Evolutionary conservation across 2,888 invertebrate species (phyloP), one percentile per base, ranked within the genome.

Genomic region (Gisinianus flammeolus): DNA sequence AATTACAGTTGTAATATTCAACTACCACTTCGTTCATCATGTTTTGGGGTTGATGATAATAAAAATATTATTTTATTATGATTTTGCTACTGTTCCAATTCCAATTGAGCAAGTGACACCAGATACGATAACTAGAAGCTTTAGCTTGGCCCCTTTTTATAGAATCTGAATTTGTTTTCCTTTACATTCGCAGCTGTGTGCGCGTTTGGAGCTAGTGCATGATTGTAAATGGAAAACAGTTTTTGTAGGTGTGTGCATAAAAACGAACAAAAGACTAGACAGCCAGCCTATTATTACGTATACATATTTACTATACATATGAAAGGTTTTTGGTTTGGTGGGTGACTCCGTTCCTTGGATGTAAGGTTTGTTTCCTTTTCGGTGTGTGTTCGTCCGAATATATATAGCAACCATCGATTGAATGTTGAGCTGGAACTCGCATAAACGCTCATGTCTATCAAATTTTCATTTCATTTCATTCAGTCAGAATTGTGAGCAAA

Each of bases 341-440:
- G 28, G 26, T 62, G 28, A 26, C 62, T 62, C 62, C 62, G 4
- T 26, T 62, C 62, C 62, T 6, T 62, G 24, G 26, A 24, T 62
- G 12, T 16, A 44, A 44, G 19, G 44, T 44, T 44, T 19, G 44
- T 44, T 44, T 44, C 44, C 44, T 44, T 19, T 44, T 44, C 44
- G 16, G 44, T 62, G 26, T 62, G 28, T 24, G 62, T 26, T 62
- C 28, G 26, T 26, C 62, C 62, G 62, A 62, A 26, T 22, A 44
- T 16, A 62, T 62, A 62, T 62, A 62, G 62, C 62, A 62, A 62
- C 62, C 62, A 62, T 62, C 62, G 62, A 62, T 62, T 62, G 24
- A 62, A 62, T 12, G 28, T 12, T 62, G 28, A 62, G 24, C 19
- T 44, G 4, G 16, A 26, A 62, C 8, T 62, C 62, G 26, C 22